Evolutionary conservation across 2,888 invertebrate species (phyloP), one percentile per base, ranked within the genome.

Genomic region (Chymomyza fuscimana): DNA sequence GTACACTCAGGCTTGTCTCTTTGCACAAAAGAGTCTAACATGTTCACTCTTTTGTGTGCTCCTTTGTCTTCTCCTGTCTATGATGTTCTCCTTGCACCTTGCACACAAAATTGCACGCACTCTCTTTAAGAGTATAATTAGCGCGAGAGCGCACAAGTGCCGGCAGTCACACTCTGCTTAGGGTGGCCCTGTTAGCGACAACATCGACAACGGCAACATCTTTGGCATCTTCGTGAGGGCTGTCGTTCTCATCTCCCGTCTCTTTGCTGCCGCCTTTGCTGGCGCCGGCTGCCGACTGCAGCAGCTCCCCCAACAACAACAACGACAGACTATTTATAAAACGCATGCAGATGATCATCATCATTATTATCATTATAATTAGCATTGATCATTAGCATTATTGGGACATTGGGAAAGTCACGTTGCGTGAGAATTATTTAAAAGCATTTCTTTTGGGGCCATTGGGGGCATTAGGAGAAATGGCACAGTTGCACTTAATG

Each of bases 141-240:
- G 84, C 75, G 77, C 77, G 86, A 86, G 82, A 83, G 81, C 63
- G 77, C 73, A 81, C 80, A 81, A 86, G 77, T 84, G 84, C 67
- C 69, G 74, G 63, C 52, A 40, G 22, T n/a, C 56, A 46, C n/a
- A 7, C 66, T 36, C 65, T 46, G 10, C 40, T 46, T 46, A 46
- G 40, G 40, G 40, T 46, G 40, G 40, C 40, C 10, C 40, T 12
- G 12, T 12, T 12, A 6, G 12, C 12, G 40, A 46, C 40, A 46
- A 46, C 40, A 46, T 46, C 12, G 4, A 12, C 40, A 7, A 10
- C 32, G 32, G 1, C 4, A 36, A 4, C 16, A 52, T 52, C 12
- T 12, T 52, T 52, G 5, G 22, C 9, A 54, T 15, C 54, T 54
- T 54, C 54, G 54, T 54, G 19, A 54, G 54, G 10, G 22, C 54